Evolutionary conservation across 2,113 vertebrate species (phyloP).

Genomic region (Trachemys scripta): DNA sequence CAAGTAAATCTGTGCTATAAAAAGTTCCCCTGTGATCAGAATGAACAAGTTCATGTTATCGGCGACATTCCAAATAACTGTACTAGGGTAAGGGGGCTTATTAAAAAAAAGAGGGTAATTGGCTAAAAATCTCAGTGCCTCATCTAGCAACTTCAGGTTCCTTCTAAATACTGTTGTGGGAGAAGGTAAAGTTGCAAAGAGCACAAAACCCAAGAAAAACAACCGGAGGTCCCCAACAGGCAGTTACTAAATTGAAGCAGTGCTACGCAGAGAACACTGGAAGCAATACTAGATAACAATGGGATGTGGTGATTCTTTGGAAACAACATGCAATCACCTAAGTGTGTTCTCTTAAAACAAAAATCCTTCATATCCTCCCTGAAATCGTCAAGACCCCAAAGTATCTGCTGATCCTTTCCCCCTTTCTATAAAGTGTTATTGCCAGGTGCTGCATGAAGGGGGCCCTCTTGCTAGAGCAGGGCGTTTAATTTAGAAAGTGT

Average conservation of each 20-base stretch:
- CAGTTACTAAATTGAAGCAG: background rate
- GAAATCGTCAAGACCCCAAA: background rate
- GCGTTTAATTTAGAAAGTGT: background rate
- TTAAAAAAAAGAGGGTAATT: background rate
- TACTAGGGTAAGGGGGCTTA: slow-evolving; percentile 22
- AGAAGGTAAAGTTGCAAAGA: slow-evolving; percentile 20
- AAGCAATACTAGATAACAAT: background rate
- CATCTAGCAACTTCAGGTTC: background rate
- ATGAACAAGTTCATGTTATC: slow-evolving; percentile 22
- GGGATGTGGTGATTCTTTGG: background rate
- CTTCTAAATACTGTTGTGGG: background rate
- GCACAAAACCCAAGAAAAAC: background rate
- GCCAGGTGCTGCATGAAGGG: background rate
- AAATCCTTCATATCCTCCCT: too few relatives aligned
- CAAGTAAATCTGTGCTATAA: slow-evolving; percentile 49
- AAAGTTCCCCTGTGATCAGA: slow-evolving; percentile 21
- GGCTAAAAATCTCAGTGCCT: background rate
- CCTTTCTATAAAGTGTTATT: background rate
- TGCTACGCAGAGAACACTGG: background rate
- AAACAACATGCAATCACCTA: background rate
- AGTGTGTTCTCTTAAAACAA: background rate
- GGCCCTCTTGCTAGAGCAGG: background rate
- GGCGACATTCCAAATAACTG: slow-evolving; percentile 55
- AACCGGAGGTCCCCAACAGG: background rate
- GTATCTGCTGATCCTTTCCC: background rate